These are phyloP conservation scores for Diadophis punctatus DNA, from an alignment of 2,113 vertebrate species.

Conservation along the genomic window DNA sequence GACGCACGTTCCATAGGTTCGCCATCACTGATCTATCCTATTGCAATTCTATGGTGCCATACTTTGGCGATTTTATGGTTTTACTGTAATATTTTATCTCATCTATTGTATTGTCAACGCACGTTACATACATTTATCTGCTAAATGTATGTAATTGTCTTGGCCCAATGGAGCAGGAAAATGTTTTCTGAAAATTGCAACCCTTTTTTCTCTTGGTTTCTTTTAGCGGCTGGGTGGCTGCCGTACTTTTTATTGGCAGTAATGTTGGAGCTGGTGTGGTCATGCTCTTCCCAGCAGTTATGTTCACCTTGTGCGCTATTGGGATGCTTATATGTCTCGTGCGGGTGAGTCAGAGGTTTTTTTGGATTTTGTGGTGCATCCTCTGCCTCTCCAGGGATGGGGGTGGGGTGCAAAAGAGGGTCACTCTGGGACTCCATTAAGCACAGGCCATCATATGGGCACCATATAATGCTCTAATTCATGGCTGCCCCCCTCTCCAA, in stretches of 20 bases:
- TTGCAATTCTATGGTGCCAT: background rate
- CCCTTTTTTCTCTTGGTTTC: background rate
- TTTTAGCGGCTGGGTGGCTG: slow-evolving; percentile 86
- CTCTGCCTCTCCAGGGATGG: background rate
- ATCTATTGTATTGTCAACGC: background rate
- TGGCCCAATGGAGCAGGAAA: background rate
- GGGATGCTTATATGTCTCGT: slow-evolving; percentile 79
- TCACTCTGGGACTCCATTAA: background rate
- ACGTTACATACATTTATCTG: background rate
- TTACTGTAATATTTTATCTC: background rate
- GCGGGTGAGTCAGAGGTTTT: slow-evolving; percentile 73
- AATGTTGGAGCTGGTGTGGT: slow-evolving; percentile 80
- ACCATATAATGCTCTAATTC: background rate
- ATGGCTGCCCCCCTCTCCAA: background rate
- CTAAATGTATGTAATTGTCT: background rate
- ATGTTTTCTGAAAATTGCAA: background rate
- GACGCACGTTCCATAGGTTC: no score
- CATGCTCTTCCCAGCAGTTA: slow-evolving; percentile 85
- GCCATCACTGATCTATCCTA: background rate
- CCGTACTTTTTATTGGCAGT: slow-evolving; percentile 74
- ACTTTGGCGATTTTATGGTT: background rate
- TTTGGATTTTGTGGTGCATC: background rate
- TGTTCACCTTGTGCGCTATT: slow-evolving; percentile 79
- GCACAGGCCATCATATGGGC: background rate
- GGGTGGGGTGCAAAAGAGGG: background rate